Evolutionary conservation across 2,888 invertebrate genomes (phyloP).

Genomic region (Arge pagana): DNA sequence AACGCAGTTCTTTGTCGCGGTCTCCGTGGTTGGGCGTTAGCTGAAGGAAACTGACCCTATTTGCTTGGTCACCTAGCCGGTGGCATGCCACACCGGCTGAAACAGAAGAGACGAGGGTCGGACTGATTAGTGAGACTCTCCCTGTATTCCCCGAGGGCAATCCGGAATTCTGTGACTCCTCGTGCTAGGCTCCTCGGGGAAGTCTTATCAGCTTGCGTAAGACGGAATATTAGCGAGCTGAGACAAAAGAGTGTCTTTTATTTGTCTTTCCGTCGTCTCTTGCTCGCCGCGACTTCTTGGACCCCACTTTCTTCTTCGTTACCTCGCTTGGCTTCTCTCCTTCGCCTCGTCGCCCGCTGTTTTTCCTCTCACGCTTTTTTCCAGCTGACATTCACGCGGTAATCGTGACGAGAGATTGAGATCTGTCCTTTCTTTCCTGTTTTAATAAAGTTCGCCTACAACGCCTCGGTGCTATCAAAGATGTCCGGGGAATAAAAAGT

Average conservation of each 20-base stretch:
- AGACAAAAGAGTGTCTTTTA: constrained; percentile 20
- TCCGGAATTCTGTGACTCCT: constrained; percentile 25
- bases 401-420: constrained; percentile 16
- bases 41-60: constrained; percentile 13
- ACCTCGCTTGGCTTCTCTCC: neutral
- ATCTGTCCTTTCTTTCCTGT: constrained; percentile 13
- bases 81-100: constrained; percentile 1
- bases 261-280: constrained; percentile 9
- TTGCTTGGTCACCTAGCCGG: constrained; percentile 13
- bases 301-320: neutral
- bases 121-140: constrained; percentile 39
- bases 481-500: constrained; percentile 9
- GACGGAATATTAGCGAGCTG: constrained; percentile 22
- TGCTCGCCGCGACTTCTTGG: neutral
- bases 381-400: neutral
- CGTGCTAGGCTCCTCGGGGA: constrained; percentile 19
- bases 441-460: constrained; percentile 13
- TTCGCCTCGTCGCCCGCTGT: neutral
- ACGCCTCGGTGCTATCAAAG: neutral
- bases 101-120: constrained; percentile 27
- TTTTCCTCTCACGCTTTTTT: neutral
- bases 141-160: constrained; percentile 35
- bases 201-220: constrained; percentile 22
- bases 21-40: constrained; percentile 12
- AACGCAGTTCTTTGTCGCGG: constrained; percentile 3